Base-by-base conservation (phyloP, 2,113 vertebrate species). In the Lepus americanus region DNA sequence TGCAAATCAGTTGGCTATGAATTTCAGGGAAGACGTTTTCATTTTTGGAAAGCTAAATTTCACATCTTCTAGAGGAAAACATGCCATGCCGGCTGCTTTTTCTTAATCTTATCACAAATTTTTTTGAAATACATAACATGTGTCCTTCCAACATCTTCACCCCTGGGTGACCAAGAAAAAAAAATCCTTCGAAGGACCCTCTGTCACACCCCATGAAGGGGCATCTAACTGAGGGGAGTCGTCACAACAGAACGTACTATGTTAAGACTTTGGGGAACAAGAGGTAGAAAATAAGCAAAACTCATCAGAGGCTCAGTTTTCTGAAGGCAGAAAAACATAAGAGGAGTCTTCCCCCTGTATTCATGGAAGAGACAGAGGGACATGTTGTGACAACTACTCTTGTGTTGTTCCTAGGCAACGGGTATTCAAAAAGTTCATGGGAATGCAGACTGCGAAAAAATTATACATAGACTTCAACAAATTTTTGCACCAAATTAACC, bases 1-100 rank as follows among this genome's bases (percentile, higher is more conserved):
- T 94, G 74, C 17, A 94, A 73, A 76, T 87, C 82, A 86, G 49
- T 94, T 97, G 88, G 88, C 94, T 94, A 53, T 92, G 86, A 94
- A 94, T 94, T 86, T 95, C 66, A 89, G 73, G 63, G 69, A 95
- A 96, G 89, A 92, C 0, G 9, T 94, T 95, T 96, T 95, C 44
- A 67, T 79, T 94, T 95, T 96, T 96, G 73, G 55, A 88, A 97
- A 95, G 80, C 70, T 92, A 84, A 90, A 83, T 96, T 95, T 95
- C 90, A 96, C 70, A 85, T 92, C 88, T 88, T 81, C 49, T 83
- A 59, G 29, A 86, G 36, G 79, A 90, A 94, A 88, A 80, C 31
- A 90, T 94, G 70, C 36, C 81, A 92, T 59, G 20, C 6, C 0
- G 44, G 72, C 31, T 88, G 82, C 27, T 72, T 72, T 88, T 92